Conservation (phyloP, 2,797 vertebrate species). For the Coregonus sp. region DNA sequence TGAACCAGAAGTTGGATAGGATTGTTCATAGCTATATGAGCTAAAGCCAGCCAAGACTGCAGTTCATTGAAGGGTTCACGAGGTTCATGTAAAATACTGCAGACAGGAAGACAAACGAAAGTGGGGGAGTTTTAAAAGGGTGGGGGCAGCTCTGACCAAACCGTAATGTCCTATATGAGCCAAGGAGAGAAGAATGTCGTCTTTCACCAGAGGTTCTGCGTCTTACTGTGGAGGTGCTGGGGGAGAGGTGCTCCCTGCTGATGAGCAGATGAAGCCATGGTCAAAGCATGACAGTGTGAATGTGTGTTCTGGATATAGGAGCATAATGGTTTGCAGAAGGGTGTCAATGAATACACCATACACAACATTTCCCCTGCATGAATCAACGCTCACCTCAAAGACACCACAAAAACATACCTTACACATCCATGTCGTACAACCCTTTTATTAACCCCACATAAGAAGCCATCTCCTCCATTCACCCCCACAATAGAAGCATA, state of each 20-base stretch:
- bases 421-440: constrained; percentile 31
- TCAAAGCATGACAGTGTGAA: background rate
- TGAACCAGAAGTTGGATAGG: constrained; percentile 14
- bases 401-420: constrained; percentile 10
- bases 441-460: constrained; percentile 37
- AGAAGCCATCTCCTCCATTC: constrained; percentile 21
- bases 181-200: constrained; percentile 55
- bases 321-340: background rate
- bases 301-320: background rate
- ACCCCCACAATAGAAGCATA: constrained; percentile 11
- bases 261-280: constrained; percentile 3
- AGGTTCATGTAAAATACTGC: constrained; percentile 53
- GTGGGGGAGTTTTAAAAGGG: constrained; percentile 37
- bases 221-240: constrained; percentile 34
- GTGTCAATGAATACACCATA: background rate
- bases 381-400: background rate
- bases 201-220: constrained; percentile 51
- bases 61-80: constrained; percentile 35
- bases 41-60: constrained; percentile 32
- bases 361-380: background rate
- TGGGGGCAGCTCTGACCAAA: constrained; percentile 62
- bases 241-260: constrained; percentile 10
- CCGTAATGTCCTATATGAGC: constrained; percentile 59
- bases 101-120: constrained; percentile 23
- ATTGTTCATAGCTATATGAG: constrained; percentile 7